These are phyloP conservation scores for Drosophila leontia DNA, from an alignment of 1,140 invertebrate genomes.

Conservation along the genomic window DNA sequence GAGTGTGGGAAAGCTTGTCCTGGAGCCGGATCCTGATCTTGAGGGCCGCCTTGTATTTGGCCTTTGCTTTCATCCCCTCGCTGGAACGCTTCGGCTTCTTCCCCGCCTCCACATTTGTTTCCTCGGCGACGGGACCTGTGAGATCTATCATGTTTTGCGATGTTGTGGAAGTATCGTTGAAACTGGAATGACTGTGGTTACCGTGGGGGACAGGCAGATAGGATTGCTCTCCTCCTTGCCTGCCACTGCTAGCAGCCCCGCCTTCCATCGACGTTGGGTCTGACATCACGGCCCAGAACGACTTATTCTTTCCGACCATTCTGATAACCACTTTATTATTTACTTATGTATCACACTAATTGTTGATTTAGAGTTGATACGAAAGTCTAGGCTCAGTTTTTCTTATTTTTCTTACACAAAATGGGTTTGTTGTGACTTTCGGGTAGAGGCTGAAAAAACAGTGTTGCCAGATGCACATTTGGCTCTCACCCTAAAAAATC, in stretches of 20 bases:
- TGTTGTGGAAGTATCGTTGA: neutral
- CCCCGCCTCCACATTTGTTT: neutral
- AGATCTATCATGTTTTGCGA: neutral
- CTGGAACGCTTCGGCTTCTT: neutral
- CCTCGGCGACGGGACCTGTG: neutral
- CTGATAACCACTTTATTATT: too few relatives aligned
- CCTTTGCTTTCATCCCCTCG: constrained; percentile 5
- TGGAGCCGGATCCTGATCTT: neutral
- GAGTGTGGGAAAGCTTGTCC: neutral
- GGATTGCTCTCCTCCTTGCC: neutral
- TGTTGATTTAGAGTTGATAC: too few relatives aligned
- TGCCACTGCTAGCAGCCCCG: neutral
- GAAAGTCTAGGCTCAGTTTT: too few relatives aligned
- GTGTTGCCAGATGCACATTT: too few relatives aligned
- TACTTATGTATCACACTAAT: too few relatives aligned
- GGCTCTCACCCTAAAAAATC: too few relatives aligned
- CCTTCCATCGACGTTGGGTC: neutral
- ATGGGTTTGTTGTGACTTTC: too few relatives aligned
- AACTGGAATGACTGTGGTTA: neutral
- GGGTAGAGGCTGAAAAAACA: too few relatives aligned
- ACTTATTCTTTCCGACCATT: neutral
- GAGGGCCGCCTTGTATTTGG: neutral
- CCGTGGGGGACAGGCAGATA: neutral
- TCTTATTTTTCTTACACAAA: too few relatives aligned
- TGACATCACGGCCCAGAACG: neutral